These are phyloP conservation scores for Abrostola triplasia DNA, from an alignment of 2,888 invertebrate species.

Conservation along the genomic window DNA sequence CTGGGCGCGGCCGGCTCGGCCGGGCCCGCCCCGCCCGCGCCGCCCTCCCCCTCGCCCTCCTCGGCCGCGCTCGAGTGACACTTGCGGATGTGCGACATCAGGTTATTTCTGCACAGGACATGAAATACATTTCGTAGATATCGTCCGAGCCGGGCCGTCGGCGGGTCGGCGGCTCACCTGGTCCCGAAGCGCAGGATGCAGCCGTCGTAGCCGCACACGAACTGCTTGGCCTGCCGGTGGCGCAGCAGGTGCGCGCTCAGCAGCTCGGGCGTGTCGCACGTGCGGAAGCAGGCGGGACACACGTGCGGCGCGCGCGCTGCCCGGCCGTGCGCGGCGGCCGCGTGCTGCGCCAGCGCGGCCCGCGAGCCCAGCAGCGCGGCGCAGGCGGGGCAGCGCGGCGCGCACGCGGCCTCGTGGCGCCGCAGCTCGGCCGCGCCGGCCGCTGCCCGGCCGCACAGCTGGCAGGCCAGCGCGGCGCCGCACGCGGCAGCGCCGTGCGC, in stretches of 20 bases:
- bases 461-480: conserved; percentile 57
- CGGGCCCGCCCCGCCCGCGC: conserved; percentile 14
- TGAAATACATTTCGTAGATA: neutral
- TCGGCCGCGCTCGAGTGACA: conserved; percentile 68
- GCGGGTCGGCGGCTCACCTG: conserved; percentile 60
- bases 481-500: conserved; percentile 62
- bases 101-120: conserved; percentile 61
- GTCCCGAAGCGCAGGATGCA: conserved; percentile 80
- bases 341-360: conserved; percentile 59
- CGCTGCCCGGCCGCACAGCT: conserved; percentile 64
- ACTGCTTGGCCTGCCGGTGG: conserved; percentile 75
- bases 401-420: conserved; percentile 51
- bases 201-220: conserved; percentile 81
- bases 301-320: conserved; percentile 56
- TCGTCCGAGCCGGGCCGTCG: no score
- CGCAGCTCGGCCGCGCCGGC: conserved; percentile 26
- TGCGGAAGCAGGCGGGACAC: conserved; percentile 70
- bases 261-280: conserved; percentile 56
- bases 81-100: conserved; percentile 82
- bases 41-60: conserved; percentile 32
- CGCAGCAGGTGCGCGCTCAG: conserved; percentile 73
- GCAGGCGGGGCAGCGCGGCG: conserved; percentile 58
- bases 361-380: conserved; percentile 50
- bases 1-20: conserved; percentile 37
- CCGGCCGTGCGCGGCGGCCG: conserved; percentile 52